phyloP scores from a whole-genome alignment of 1,140 invertebrate genomes.

The Brachionus angularis region DNA sequence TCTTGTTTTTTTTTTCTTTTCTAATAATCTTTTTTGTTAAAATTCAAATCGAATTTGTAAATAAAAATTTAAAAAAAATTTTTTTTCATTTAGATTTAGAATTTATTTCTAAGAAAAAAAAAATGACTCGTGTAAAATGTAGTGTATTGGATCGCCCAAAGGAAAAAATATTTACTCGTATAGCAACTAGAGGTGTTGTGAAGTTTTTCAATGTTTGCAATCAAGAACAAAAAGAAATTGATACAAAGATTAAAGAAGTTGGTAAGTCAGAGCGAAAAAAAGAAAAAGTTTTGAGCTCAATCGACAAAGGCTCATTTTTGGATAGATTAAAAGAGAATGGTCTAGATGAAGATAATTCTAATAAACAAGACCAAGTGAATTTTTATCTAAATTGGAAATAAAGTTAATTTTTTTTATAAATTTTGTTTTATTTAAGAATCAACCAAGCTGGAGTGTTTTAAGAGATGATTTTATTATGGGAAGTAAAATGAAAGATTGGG shows the following conservation, averaged over 20 bases:
- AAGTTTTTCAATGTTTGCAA: slow-evolving; percentile 44
- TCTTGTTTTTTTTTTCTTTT: neutral
- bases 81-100: slow-evolving; percentile 1
- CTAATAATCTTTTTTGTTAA: neutral
- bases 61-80: neutral
- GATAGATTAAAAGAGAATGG: slow-evolving; percentile 11
- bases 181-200: slow-evolving; percentile 37
- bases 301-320: slow-evolving; percentile 42
- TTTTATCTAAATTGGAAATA: neutral
- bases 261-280: slow-evolving; percentile 40
- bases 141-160: slow-evolving; percentile 20
- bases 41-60: neutral
- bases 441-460: slow-evolving; percentile 27
- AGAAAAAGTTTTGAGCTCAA: slow-evolving; percentile 36
- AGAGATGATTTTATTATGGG: slow-evolving; percentile 32
- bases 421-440: neutral
- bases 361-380: neutral
- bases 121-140: slow-evolving; percentile 17
- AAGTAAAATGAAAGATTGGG: slow-evolving; percentile 19
- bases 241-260: slow-evolving; percentile 13
- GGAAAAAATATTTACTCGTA: slow-evolving; percentile 21
- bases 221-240: slow-evolving; percentile 33
- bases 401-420: neutral
- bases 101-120: slow-evolving; percentile 18
- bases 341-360: neutral